A percentile compares a stretch with the other conserved stretches of the same genome.
Conservation (phyloP, 2,113 vertebrate species). For the Myiopsitta monachus region DNA sequence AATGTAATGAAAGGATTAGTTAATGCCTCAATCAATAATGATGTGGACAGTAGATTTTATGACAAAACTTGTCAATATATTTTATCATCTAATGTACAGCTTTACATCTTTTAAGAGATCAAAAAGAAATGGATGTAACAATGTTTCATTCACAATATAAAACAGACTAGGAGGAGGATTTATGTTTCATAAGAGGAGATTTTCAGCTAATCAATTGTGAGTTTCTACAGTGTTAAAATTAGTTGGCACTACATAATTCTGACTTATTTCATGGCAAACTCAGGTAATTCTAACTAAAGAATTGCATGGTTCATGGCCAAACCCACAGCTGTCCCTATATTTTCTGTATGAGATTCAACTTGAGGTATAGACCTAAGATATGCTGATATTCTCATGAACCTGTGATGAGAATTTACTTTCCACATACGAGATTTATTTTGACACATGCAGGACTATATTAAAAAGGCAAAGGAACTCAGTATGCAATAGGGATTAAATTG, state of each 20-base stretch:
- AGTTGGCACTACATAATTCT: not conserved
- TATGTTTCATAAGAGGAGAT: not conserved
- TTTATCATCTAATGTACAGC: not conserved
- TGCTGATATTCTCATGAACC: not conserved
- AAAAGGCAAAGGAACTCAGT: not conserved
- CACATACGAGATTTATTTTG: not conserved
- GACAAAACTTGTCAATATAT: not conserved
- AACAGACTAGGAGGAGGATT: not conserved
- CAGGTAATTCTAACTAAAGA: not conserved
- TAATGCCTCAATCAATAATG: not conserved
- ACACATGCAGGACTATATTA: not conserved
- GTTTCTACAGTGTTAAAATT: conserved; percentile 23
- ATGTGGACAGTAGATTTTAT: not conserved
- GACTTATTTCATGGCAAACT: not conserved
- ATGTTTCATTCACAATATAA: not conserved
- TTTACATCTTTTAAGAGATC: not conserved
- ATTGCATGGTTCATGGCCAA: not conserved
- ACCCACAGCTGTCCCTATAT: not conserved
- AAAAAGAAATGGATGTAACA: not conserved
- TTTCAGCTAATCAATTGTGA: conserved; percentile 20
- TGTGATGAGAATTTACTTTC: not conserved
- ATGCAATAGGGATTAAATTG: not conserved
- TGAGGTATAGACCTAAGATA: not conserved
- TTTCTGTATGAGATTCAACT: not conserved
- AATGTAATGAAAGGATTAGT: not conserved